Conservation (phyloP, 2,797 vertebrate species). For the Ctenopoma multispine region DNA sequence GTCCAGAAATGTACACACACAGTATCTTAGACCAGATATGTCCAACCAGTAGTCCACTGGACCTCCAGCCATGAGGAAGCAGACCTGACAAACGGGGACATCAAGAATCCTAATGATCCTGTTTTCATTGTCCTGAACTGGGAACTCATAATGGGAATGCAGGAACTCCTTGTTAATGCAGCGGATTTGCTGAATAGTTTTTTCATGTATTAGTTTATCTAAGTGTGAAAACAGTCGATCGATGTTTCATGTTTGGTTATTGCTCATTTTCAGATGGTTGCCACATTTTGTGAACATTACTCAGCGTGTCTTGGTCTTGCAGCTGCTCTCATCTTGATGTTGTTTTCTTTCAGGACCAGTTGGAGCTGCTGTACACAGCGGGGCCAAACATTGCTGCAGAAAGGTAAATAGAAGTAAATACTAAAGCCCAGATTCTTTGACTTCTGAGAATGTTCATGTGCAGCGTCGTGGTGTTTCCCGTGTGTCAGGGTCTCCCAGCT, state of each 20-base stretch:
- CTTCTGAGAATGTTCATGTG: neutral
- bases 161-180: neutral
- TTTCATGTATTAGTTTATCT: neutral
- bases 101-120: neutral
- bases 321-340: neutral
- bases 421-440: neutral
- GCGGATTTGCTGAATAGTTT: neutral
- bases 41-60: neutral
- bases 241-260: too few species aligned
- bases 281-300: neutral
- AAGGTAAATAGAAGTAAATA: conserved; percentile 81
- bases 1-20: conserved; percentile 1
- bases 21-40: neutral
- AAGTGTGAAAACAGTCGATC: too few species aligned
- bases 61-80: too few species aligned
- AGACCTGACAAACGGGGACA: neutral
- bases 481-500: conserved; percentile 91
- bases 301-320: neutral
- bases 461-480: neutral
- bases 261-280: neutral
- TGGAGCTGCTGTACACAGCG: conserved; percentile 89
- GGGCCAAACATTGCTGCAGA: conserved; percentile 91
- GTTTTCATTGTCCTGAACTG: too few species aligned
- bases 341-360: conserved; percentile 87
- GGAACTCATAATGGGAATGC: too few species aligned